These are phyloP conservation scores for Rhinogobius similis DNA, from an alignment of 2,113 vertebrate species.

Conservation along the genomic window DNA sequence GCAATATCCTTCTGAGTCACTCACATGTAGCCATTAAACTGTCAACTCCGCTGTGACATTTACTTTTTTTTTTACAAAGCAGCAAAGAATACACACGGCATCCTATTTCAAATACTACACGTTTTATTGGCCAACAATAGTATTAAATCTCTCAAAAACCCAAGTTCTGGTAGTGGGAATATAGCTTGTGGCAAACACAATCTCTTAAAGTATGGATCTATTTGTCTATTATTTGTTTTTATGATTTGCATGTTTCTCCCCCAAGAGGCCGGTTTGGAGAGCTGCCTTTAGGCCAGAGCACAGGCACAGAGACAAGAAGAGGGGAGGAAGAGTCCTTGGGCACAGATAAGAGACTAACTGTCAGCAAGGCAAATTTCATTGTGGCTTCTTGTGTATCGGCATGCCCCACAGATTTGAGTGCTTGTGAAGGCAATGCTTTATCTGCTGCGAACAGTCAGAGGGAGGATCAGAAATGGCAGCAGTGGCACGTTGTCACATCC, in stretches of 20 bases:
- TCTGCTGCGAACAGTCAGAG: slow-evolving; percentile 48
- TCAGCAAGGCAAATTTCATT: slow-evolving; percentile 28
- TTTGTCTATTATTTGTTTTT: slow-evolving; percentile 16
- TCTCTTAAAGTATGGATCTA: slow-evolving; percentile 18
- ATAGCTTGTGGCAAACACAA: neutral
- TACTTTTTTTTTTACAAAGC: slow-evolving; percentile 34
- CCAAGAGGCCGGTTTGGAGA: slow-evolving; percentile 34
- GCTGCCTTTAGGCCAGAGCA: slow-evolving; percentile 15
- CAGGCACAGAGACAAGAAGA: slow-evolving; percentile 26
- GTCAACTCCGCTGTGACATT: slow-evolving; percentile 55
- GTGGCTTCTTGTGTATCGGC: slow-evolving; percentile 18
- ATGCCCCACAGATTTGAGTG: slow-evolving; percentile 39
- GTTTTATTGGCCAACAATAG: neutral
- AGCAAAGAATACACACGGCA: slow-evolving; percentile 26
- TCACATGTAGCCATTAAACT: slow-evolving; percentile 62
- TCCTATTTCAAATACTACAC: neutral
- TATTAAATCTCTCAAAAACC: neutral
- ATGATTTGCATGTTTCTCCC: slow-evolving; percentile 24
- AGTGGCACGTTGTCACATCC: slow-evolving; percentile 22
- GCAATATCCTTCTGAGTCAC: slow-evolving; percentile 41
- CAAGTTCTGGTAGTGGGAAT: neutral
- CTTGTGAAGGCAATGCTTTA: slow-evolving; percentile 52
- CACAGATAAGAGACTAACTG: slow-evolving; percentile 42
- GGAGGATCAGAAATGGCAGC: slow-evolving; percentile 41
- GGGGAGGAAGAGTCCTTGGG: slow-evolving; percentile 32